A percentile compares a stretch with the other conserved stretches of the same genome.
Conservation (phyloP, 2,113 vertebrate genomes). For the Corythoichthys haematopterus region DNA sequence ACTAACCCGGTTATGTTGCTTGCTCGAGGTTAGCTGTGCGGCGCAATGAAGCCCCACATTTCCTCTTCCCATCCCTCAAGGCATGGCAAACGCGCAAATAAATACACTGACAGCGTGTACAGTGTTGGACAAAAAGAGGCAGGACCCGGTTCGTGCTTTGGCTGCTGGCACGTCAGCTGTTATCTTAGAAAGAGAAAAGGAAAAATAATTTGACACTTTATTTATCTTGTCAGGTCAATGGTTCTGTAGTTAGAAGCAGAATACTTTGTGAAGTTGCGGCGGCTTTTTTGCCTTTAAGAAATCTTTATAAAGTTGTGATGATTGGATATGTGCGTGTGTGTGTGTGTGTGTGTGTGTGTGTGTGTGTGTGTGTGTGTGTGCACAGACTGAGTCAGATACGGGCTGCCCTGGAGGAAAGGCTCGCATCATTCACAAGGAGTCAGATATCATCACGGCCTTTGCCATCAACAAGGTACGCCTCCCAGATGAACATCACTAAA, state of each 20-base stretch:
- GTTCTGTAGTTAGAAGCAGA: slow-evolving; percentile 26
- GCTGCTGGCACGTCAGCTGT: slow-evolving; percentile 1
- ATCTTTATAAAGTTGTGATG: slow-evolving; percentile 15
- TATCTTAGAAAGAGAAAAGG: slow-evolving; percentile 1
- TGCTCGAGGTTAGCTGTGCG: slow-evolving; percentile 17
- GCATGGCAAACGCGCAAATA: slow-evolving; percentile 16
- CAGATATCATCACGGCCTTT: slow-evolving; percentile 98
- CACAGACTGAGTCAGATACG: slow-evolving; percentile 85
- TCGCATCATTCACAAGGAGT: slow-evolving; percentile 96
- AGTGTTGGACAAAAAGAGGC: slow-evolving; percentile 11
- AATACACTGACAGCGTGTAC: slow-evolving; percentile 2
- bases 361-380: slow-evolving; percentile 1
- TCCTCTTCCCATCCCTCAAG: slow-evolving; percentile 19
- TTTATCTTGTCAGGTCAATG: slow-evolving; percentile 27
- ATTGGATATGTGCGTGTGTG: slow-evolving; percentile 6
- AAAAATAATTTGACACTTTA: slow-evolving; percentile 22
- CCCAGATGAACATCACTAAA: background rate
- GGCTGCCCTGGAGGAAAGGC: slow-evolving; percentile 87
- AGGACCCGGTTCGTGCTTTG: background rate
- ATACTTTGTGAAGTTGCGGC: slow-evolving; percentile 15
- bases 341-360: background rate
- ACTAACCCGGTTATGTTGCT: slow-evolving; percentile 27
- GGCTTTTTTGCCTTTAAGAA: slow-evolving; percentile 24
- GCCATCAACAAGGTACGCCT: slow-evolving; percentile 91
- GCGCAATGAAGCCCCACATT: slow-evolving; percentile 17